phyloP scores from a whole-genome alignment of 2,888 invertebrate species.

The Erebia palarica region DNA sequence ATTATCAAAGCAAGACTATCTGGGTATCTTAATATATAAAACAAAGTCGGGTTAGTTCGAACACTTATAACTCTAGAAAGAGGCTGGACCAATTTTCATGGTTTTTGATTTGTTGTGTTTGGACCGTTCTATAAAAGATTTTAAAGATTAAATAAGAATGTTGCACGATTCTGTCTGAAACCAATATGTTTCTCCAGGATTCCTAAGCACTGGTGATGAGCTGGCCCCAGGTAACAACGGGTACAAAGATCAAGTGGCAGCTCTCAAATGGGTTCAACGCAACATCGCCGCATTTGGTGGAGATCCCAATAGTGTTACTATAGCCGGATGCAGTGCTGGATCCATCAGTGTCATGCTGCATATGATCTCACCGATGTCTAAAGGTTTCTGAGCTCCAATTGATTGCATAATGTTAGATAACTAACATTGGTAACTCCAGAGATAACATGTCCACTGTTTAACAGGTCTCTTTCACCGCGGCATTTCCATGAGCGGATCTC shows the following conservation, averaged over 20 bases:
- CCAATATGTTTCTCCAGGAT: conserved; percentile 56
- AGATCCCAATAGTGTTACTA: conserved; percentile 82
- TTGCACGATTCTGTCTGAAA: background rate
- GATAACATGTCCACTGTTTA: background rate
- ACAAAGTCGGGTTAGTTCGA: too few species aligned
- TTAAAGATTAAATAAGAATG: too few species aligned
- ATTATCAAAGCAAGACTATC: background rate
- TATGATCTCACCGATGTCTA: conserved; percentile 85
- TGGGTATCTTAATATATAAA: background rate
- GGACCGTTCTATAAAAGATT: too few species aligned
- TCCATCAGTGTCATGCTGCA: conserved; percentile 76
- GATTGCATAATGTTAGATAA: background rate
- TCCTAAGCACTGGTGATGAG: conserved; percentile 83
- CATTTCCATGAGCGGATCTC: conserved; percentile 86
- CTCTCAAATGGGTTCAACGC: conserved; percentile 83
- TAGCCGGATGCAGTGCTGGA: conserved; percentile 83
- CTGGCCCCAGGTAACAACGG: conserved; percentile 85
- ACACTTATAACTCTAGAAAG: too few species aligned
- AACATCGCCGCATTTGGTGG: conserved; percentile 86
- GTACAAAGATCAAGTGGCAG: conserved; percentile 85
- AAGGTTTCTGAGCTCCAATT: conserved; percentile 55
- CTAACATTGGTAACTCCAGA: background rate
- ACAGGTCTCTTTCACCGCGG: conserved; percentile 86
- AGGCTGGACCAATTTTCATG: too few species aligned
- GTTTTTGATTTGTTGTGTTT: too few species aligned